A percentile compares a stretch with the other conserved stretches of the same genome.
Evolutionary conservation across 2,797 vertebrate genomes (phyloP).

Genomic region (Poecile montanus): DNA sequence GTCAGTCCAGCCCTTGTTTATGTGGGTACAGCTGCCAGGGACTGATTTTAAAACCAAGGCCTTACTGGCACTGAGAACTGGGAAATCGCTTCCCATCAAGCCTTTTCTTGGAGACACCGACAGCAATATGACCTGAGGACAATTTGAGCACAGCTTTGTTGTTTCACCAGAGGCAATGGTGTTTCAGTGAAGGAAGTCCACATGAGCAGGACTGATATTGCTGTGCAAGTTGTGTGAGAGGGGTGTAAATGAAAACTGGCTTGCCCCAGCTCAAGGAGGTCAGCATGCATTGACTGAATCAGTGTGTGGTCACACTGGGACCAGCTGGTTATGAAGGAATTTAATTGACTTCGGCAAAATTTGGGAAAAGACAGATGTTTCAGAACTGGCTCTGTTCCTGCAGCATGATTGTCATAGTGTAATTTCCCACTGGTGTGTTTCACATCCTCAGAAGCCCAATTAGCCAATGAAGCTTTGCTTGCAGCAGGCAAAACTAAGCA

Average conservation of each 20-base stretch:
- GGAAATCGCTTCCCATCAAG: not conserved
- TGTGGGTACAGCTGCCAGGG: not conserved
- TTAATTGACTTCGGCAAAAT: conserved; percentile 20
- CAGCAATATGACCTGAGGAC: not conserved
- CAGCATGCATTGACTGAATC: not conserved
- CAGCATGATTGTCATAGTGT: not conserved
- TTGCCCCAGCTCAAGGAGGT: not conserved
- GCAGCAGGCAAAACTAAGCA: not conserved
- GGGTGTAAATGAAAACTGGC: not conserved
- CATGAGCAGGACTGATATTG: not conserved
- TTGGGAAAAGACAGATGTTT: conserved; percentile 55
- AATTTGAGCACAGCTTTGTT: not conserved
- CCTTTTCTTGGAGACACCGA: not conserved
- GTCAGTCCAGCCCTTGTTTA: not conserved
- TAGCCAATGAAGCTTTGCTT: conserved; percentile 36
- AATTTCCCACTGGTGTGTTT: conserved; percentile 40
- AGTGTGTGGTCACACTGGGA: not conserved
- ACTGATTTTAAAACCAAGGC: not conserved
- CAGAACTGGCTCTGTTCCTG: conserved; percentile 28
- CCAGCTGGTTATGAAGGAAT: conserved; percentile 27
- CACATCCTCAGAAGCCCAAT: conserved; percentile 4
- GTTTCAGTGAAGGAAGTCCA: not conserved
- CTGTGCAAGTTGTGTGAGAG: not conserved
- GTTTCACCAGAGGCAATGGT: not conserved
- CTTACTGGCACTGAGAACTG: not conserved